phyloP scores from a whole-genome alignment of 2,113 vertebrate genomes.

The Lipotes vexillifer region DNA sequence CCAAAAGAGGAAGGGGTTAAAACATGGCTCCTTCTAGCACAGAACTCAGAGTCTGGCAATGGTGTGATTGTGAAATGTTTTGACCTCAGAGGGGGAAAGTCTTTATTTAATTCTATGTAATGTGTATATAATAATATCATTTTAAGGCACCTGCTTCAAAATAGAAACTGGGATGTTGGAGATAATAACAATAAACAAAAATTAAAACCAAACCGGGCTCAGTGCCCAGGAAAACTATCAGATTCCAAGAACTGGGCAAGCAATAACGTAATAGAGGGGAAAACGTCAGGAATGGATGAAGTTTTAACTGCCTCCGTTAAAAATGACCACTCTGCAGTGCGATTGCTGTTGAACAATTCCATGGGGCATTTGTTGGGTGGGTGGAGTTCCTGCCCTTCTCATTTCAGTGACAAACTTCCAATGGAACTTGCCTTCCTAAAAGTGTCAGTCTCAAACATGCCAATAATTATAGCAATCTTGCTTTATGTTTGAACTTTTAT shows the following conservation, averaged over 20 bases:
- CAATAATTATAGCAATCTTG: neutral
- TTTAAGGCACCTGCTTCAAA: constrained; percentile 59
- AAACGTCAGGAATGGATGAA: neutral
- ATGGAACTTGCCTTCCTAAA: neutral
- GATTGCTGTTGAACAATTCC: neutral
- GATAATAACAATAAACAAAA: constrained; percentile 69
- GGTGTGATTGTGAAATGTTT: constrained; percentile 8
- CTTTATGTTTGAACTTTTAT: constrained; percentile 24
- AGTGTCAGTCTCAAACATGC: neutral
- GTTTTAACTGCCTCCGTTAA: neutral
- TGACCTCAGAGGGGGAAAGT: constrained; percentile 13
- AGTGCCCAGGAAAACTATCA: constrained; percentile 55
- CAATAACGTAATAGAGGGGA: neutral
- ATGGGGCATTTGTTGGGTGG: neutral
- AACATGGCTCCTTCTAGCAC: neutral
- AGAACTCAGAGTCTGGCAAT: neutral
- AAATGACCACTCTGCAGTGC: neutral
- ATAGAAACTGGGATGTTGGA: constrained; percentile 53
- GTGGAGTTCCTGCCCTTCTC: neutral
- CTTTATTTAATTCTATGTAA: constrained; percentile 47
- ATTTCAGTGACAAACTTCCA: neutral
- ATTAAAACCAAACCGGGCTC: constrained; percentile 61
- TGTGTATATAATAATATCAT: constrained; percentile 65
- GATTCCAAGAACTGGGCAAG: constrained; percentile 45
- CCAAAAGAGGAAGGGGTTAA: neutral